Base-by-base conservation (phyloP, 2,888 invertebrate species). In the Noctua pronuba region DNA sequence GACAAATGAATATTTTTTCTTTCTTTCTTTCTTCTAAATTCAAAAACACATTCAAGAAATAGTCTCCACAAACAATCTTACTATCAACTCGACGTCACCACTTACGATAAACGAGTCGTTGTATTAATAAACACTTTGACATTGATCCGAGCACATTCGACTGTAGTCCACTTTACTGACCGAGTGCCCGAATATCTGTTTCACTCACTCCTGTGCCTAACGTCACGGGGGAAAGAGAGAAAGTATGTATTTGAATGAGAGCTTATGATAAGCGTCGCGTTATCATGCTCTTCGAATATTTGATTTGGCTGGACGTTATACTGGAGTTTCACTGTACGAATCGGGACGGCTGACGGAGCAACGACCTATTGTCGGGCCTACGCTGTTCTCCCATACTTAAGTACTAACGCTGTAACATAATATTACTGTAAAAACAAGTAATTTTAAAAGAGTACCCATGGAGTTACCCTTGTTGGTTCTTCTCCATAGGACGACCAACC, bases 111-210 rank as follows among this genome's bases (percentile, higher is more conserved):
- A 67, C 70, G 31, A 24, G 28, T 49, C 70, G 24, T 64, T 64
- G 65, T 83, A 83, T 76, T 76, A 82, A 76, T 75, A 80, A 79
- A 80, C 64, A 60, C 55, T 73, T 44, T 82, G 90, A 80, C 90
- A 89, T 88, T 90, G 90, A 90, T 87, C 87, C 69, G 77, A 38
- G 24, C 73, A 80, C 28, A 64, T 83, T 74, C 55, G n/a, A 81
- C 52, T 66, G 72, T 70, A 44, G 55, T 52, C 24, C 35, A 70
- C 72, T 72, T 73, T 86, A 79, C 73, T 85, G 86, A 87, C 84
- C 84, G 82, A 86, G 24, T 70, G 70, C 41, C 77, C 65, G 66
- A 75, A 24, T 69, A 60, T 64, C 4, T 72, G 62, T 77, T 82
- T 81, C 84, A n/a, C 49, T 86, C 71, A 52, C 65, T 55, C 78